phyloP scores from a whole-genome alignment of 2,888 invertebrate species.

The Sepioteuthis lessoniana region DNA sequence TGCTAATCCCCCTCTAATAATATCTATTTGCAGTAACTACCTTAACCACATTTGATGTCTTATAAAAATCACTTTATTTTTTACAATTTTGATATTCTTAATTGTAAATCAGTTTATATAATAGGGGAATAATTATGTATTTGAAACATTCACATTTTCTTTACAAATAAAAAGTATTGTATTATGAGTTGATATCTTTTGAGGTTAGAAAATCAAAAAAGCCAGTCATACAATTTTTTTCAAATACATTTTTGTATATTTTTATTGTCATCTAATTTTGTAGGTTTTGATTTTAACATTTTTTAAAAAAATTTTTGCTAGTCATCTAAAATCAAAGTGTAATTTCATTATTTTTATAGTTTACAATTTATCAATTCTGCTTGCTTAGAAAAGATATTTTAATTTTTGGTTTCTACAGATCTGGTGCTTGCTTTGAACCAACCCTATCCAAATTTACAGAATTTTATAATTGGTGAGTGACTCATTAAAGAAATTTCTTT shows the following conservation, averaged over 20 bases:
- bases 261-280: neutral
- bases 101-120: too few species aligned
- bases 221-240: neutral
- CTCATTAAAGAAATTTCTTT: neutral
- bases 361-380: neutral
- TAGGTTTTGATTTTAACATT: neutral
- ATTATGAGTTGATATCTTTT: too few species aligned
- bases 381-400: neutral
- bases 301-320: too few species aligned
- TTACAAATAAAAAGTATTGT: too few species aligned
- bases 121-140: too few species aligned
- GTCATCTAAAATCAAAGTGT: neutral
- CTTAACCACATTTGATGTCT: too few species aligned
- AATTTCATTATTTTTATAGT: neutral
- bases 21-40: too few species aligned
- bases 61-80: too few species aligned
- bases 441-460: neutral
- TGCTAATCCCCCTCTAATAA: too few species aligned
- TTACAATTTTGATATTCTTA: too few species aligned
- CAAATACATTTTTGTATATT: neutral
- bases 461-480: neutral
- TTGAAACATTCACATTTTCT: too few species aligned
- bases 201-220: too few species aligned
- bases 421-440: constrained; percentile 36
- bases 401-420: neutral